A percentile compares a stretch with the other conserved stretches of the same genome.
phyloP scores from a whole-genome alignment of 2,113 vertebrate genomes.

The Synchiropus splendidus region DNA sequence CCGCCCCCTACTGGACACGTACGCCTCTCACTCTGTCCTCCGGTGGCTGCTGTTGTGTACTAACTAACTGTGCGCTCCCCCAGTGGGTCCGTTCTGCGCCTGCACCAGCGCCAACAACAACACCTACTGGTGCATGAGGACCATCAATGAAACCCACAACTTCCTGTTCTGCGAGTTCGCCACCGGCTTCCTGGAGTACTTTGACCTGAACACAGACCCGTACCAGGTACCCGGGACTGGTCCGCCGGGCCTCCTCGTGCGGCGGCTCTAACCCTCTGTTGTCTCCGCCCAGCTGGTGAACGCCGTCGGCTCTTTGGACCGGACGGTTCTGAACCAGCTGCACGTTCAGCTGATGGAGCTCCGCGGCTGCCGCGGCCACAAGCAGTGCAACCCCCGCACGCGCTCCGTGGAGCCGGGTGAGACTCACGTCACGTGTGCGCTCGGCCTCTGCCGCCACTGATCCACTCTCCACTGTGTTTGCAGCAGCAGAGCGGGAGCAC shows the following conservation, averaged over 20 bases:
- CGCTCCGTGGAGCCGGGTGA: conserved; percentile 82
- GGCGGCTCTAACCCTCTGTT: too few species aligned
- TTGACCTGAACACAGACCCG: conserved; percentile 90
- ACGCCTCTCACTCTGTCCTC: conserved; percentile 37
- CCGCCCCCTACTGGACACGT: conserved; percentile 91
- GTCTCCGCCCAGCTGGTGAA: conserved; percentile 75
- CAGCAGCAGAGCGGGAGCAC: conserved; percentile 77
- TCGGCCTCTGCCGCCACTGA: conserved; percentile 29
- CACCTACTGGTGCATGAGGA: conserved; percentile 95
- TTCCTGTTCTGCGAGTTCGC: conserved; percentile 98
- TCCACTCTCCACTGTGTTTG: conserved; percentile 50
- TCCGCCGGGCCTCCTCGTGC: too few species aligned
- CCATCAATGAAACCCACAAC: conserved; percentile 95
- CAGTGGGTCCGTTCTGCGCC: conserved; percentile 96
- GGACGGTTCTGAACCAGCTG: conserved; percentile 80
- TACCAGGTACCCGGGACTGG: conserved; percentile 95
- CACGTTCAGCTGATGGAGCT: conserved; percentile 92
- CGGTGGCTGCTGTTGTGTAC: not conserved
- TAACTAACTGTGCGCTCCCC: not conserved
- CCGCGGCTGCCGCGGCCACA: conserved; percentile 83
- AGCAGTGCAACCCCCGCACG: conserved; percentile 76
- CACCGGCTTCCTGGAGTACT: conserved; percentile 94
- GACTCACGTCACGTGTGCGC: conserved; percentile 1
- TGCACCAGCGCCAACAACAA: conserved; percentile 98
- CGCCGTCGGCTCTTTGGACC: conserved; percentile 79